A percentile compares a stretch with the other conserved stretches of the same genome.
Conservation (phyloP, 2,113 vertebrate genomes). For the Riparia riparia region DNA sequence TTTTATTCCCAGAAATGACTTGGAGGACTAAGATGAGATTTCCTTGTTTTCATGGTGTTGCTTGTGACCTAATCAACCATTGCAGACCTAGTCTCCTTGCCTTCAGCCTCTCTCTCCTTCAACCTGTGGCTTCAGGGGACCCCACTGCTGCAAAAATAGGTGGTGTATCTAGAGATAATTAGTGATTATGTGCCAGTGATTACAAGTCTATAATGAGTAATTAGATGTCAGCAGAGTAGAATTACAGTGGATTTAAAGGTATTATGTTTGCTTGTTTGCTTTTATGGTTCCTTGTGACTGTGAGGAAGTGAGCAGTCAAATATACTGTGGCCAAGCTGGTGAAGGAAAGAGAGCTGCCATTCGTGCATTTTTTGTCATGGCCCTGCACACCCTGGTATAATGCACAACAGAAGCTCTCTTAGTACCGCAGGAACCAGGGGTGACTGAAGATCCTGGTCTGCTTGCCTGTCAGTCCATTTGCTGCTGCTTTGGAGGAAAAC, state of each 20-base stretch:
- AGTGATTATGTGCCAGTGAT: constrained; percentile 7
- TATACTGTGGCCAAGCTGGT: not conserved
- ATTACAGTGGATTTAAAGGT: constrained; percentile 12
- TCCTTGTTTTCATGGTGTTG: not conserved
- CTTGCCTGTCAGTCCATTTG: not conserved
- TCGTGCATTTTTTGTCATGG: not conserved
- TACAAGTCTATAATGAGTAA: not conserved
- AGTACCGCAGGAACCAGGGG: accelerated
- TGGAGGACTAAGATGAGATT: not conserved
- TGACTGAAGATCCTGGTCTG: not conserved
- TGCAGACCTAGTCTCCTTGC: not conserved
- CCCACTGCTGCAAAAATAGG: not conserved
- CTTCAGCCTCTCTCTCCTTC: not conserved
- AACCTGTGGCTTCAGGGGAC: not conserved
- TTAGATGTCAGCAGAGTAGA: not conserved
- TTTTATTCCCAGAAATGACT: not conserved
- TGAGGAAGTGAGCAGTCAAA: not conserved
- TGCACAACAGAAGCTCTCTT: not conserved
- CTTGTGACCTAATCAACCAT: not conserved
- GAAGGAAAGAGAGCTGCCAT: not conserved
- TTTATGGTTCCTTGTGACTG: not conserved
- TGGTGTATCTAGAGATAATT: constrained; percentile 11
- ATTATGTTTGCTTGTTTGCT: not conserved
- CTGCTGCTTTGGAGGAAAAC: not conserved
- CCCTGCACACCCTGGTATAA: not conserved